These are phyloP conservation scores for Planococcus citri DNA, from an alignment of 1,140 invertebrate species.

Conservation along the genomic window DNA sequence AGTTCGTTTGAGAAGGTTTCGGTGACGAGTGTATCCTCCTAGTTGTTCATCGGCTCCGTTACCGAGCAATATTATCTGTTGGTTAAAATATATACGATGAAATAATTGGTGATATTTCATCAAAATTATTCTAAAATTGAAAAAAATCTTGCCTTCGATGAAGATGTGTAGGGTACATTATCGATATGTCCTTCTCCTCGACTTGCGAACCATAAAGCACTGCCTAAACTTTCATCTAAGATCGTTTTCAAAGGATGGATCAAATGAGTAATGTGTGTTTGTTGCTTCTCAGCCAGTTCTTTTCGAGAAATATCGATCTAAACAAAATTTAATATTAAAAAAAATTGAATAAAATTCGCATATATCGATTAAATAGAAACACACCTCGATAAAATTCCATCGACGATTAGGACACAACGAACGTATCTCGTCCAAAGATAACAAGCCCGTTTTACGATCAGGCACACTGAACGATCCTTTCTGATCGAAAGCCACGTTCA, in stretches of 20 bases:
- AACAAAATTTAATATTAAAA: conserved; percentile 30
- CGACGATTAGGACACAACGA: conserved; percentile 50
- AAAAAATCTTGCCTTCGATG: conserved; percentile 45
- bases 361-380: no score
- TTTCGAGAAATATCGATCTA: conserved; percentile 61
- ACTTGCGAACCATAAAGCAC: conserved; percentile 92
- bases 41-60: conserved; percentile 96
- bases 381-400: conserved; percentile 58
- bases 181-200: conserved; percentile 45
- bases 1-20: conserved; percentile 50
- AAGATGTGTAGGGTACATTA: conserved; percentile 41
- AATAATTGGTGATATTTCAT: neutral
- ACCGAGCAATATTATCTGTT: conserved; percentile 68
- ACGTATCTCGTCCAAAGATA: conserved; percentile 59
- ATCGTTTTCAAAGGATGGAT: conserved; percentile 72
- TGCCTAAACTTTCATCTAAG: conserved; percentile 89
- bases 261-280: conserved; percentile 52
- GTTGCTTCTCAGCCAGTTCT: conserved; percentile 47
- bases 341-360: conserved; percentile 4
- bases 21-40: conserved; percentile 83
- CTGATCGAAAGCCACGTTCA: conserved; percentile 89
- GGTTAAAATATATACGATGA: conserved; percentile 26
- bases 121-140: conserved; percentile 22
- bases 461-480: conserved; percentile 46
- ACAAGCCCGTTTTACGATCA: conserved; percentile 62